phyloP scores from a whole-genome alignment of 30 jellyfish, hydroid and myxozoan genomes.

The Cassiopea xamachana region DNA sequence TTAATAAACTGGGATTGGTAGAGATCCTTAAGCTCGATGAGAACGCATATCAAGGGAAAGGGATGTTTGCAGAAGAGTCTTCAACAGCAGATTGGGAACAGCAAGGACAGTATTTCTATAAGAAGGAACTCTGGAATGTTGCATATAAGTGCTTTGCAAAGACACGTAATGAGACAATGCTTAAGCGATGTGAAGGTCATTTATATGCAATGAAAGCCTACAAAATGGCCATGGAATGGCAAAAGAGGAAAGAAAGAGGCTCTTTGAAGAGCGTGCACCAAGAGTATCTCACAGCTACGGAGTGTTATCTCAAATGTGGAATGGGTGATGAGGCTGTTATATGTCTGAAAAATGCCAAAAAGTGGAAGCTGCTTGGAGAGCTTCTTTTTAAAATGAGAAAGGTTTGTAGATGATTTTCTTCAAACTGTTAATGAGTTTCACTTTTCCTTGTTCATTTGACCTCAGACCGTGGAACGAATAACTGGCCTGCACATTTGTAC shows the following conservation, averaged over 20 bases:
- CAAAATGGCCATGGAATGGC: conserved; percentile 67
- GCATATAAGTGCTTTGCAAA: conserved; percentile 67
- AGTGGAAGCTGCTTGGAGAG: conserved; percentile 72
- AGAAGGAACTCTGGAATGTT: conserved; percentile 64
- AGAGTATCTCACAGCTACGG: conserved; percentile 70
- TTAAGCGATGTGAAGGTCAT: conserved; percentile 59
- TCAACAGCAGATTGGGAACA: conserved; percentile 71
- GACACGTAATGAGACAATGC: conserved; percentile 44
- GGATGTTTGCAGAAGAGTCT: conserved; percentile 69
- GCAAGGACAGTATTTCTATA: conserved; percentile 69
- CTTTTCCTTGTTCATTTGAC: too few species aligned
- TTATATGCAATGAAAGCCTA: conserved; percentile 68
- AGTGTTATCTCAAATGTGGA: conserved; percentile 58
- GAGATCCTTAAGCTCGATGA: conserved; percentile 63
- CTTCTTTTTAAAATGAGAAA: conserved; percentile 32
- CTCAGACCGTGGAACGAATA: too few species aligned
- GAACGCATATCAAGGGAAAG: conserved; percentile 1
- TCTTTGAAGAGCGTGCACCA: conserved; percentile 41
- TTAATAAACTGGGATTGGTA: conserved; percentile 55
- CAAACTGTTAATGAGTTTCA: too few species aligned
- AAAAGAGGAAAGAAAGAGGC: conserved; percentile 8
- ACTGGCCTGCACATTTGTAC: too few species aligned
- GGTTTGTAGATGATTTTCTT: conserved; percentile 37
- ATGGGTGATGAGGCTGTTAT: conserved; percentile 72
- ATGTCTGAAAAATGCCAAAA: conserved; percentile 74